Evolutionary conservation across 1,140 invertebrate genomes (phyloP).

Genomic region (Drosophila watanabei): DNA sequence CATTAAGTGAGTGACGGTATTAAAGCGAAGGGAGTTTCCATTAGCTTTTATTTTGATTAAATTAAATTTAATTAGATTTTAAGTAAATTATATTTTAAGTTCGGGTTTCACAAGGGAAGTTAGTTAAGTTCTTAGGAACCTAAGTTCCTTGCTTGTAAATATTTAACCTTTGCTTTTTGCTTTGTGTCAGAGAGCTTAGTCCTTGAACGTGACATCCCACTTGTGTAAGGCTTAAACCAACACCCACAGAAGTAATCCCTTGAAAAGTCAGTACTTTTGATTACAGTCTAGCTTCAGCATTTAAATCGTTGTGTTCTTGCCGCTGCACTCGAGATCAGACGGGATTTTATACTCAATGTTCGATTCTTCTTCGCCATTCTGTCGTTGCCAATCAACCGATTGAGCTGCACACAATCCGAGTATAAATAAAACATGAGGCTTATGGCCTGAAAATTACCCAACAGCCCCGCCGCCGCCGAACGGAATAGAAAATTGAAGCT

Average conservation of each 20-base stretch:
- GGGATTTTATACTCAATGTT: slow-evolving; percentile 14
- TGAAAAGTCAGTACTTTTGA: slow-evolving; percentile 7
- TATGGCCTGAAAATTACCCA: slow-evolving; percentile 68
- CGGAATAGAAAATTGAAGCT: slow-evolving; percentile 69
- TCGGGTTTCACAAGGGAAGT: too few species aligned
- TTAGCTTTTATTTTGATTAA: too few species aligned
- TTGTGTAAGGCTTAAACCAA: not conserved
- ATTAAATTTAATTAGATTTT: not conserved
- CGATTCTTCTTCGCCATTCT: slow-evolving; percentile 11
- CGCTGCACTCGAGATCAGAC: not conserved
- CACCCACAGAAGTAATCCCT: not conserved
- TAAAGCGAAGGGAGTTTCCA: not conserved
- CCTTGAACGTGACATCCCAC: not conserved
- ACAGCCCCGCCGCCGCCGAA: slow-evolving; percentile 26
- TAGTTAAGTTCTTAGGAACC: not conserved
- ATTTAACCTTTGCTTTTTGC: not conserved
- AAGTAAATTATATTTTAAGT: not conserved
- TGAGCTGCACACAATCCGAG: slow-evolving; percentile 53
- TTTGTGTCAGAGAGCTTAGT: not conserved
- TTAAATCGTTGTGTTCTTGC: slow-evolving; percentile 2
- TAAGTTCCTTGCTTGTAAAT: not conserved
- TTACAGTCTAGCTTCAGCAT: slow-evolving; percentile 8
- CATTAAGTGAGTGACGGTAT: not conserved
- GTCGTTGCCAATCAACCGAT: slow-evolving; percentile 51
- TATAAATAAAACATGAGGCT: slow-evolving; percentile 72